Conservation (phyloP, 2,113 vertebrate genomes). For the Murina feae region DNA sequence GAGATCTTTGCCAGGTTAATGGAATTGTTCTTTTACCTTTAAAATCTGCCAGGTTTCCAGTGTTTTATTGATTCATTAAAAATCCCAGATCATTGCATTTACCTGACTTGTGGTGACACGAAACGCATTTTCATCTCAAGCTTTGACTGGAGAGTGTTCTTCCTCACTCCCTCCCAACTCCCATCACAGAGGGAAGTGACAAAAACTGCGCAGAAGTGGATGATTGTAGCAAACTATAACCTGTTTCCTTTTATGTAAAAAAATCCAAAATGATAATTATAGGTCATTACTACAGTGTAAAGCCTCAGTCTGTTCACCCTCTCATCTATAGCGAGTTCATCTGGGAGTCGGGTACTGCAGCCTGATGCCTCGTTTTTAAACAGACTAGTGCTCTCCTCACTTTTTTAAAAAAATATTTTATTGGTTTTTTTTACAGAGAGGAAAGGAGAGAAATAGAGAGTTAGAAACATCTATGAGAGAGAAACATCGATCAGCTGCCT, state of each 20-base stretch:
- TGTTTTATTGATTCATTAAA: neutral
- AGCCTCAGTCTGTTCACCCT: slow-evolving; percentile 38
- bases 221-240: slow-evolving; percentile 64
- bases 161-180: neutral
- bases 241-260: slow-evolving; percentile 71
- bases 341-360: neutral
- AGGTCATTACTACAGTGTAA: slow-evolving; percentile 46
- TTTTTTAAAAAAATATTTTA: no score
- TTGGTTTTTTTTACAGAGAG: no score
- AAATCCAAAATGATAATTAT: slow-evolving; percentile 48
- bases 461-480: no score
- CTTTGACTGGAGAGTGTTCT: neutral
- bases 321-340: slow-evolving; percentile 39
- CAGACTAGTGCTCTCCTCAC: neutral
- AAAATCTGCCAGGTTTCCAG: neutral
- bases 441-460: no score
- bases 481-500: no score
- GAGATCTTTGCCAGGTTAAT: neutral
- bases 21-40: neutral
- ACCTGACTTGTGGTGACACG: neutral
- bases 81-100: slow-evolving; percentile 4
- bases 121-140: slow-evolving; percentile 24
- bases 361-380: neutral
- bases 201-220: slow-evolving; percentile 38
- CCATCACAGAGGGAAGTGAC: slow-evolving; percentile 50